Base-by-base conservation (phyloP, 1,140 invertebrate species). In the Sarcophaga peregrina region DNA sequence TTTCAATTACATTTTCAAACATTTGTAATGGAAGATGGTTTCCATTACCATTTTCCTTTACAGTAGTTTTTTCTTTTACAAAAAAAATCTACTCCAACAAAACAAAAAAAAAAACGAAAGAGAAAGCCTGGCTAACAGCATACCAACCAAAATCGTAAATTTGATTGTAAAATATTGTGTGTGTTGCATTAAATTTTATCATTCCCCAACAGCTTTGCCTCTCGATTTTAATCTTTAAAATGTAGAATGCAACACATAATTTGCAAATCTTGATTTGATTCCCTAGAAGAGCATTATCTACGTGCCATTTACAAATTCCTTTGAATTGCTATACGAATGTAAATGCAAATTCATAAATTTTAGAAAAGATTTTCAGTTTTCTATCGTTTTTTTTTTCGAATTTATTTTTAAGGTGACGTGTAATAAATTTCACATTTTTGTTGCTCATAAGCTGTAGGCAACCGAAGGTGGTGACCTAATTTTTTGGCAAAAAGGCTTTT, bases 101-200 rank as follows among this genome's bases (percentile, higher is more conserved):
- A 37, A 5, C 3, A 68, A 68, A 68, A 15, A 15, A 7, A 15
- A 62, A 62, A 10, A 62, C 0, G 15, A 11, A 7, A 15, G 0
- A 72, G n/a, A 8, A 25, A 72, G 37, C 17, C 7, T 20, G 62
- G 25, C 25, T 37, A 37, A 37, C 1, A 54, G 9, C 9, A 54
- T 54, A 10, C 52, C 15, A 54, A 75, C 37, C 73, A 75, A 78
- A 78, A 78, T 78, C 3, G 13, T 78, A 78, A 78, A 78, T 78
- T 78, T 9, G 3, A 52, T 78, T 78, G 75, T 25, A 50, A 76
- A 78, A 50, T 46, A 74, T 37, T 37, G 25, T 37, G 25, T 37
- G 25, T 46, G 74, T 78, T 52, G 75, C 47, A 78, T 20, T 78
- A 68, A 68, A 68, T 68, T 62, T 62, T 20, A 58, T 13, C 54